phyloP scores from a whole-genome alignment of 1,140 invertebrate species.

The Thalassaphorura encarpata region DNA sequence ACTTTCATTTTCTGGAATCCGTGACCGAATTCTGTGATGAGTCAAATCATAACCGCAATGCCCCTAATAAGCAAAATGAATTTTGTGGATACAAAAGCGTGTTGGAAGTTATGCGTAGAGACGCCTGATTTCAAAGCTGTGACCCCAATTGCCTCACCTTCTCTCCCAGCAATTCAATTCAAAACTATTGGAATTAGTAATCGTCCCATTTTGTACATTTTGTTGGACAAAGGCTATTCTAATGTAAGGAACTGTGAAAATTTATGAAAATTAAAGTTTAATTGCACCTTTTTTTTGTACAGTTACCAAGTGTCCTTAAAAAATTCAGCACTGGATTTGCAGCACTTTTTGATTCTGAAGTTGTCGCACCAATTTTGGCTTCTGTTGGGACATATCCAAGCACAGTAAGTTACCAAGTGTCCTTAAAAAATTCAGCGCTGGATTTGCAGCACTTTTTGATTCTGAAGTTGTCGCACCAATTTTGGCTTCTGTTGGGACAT shows the following conservation, averaged over 20 bases:
- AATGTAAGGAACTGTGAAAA: neutral
- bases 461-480: neutral
- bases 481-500: conserved; percentile 1
- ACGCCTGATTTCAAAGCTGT: conserved; percentile 36
- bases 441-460: neutral
- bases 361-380: neutral
- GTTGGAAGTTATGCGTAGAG: conserved; percentile 38
- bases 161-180: neutral
- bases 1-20: conserved; percentile 17
- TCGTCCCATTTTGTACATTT: conserved; percentile 1
- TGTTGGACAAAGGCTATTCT: conserved; percentile 2
- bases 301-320: neutral
- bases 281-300: neutral
- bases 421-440: neutral
- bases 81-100: conserved; percentile 38
- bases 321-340: neutral
- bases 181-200: neutral
- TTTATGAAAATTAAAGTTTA: neutral
- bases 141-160: neutral
- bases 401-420: neutral
- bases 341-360: neutral
- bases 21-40: conserved; percentile 38
- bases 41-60: conserved; percentile 35
- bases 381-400: conserved; percentile 5
- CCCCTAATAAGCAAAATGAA: conserved; percentile 40